Conservation (phyloP, 2,888 invertebrate genomes). For the Drosophila setosimentum region DNA sequence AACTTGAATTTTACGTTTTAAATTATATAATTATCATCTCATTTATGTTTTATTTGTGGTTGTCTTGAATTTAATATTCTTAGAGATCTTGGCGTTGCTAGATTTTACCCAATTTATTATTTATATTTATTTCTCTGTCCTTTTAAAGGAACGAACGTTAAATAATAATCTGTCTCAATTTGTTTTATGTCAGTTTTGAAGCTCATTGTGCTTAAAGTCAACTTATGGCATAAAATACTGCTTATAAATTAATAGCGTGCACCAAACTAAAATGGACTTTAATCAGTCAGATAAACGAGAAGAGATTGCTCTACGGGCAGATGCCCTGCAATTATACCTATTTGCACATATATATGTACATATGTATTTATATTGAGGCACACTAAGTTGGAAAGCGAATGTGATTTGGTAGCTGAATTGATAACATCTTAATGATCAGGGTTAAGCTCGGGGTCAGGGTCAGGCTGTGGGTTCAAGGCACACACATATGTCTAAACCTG, state of each 20-base stretch:
- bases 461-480: conserved; percentile 17
- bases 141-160: neutral
- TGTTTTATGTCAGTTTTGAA: conserved; percentile 5
- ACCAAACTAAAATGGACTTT: neutral
- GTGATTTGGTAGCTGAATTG: conserved; percentile 24
- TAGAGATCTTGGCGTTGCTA: neutral
- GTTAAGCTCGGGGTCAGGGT: conserved; percentile 40
- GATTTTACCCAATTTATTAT: neutral
- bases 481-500: conserved; percentile 10
- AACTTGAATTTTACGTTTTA: neutral
- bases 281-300: neutral
- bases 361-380: neutral
- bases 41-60: neutral
- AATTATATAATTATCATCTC: neutral
- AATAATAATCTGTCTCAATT: conserved; percentile 1
- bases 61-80: neutral
- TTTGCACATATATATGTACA: neutral
- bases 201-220: neutral
- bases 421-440: conserved; percentile 20
- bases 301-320: neutral
- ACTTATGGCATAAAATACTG: neutral
- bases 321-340: neutral
- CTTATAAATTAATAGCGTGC: neutral
- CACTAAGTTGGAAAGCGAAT: neutral
- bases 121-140: neutral